Evolutionary conservation across 2,888 invertebrate species (phyloP), one percentile per base, ranked within the genome.

Genomic region (Melolontha melolontha): DNA sequence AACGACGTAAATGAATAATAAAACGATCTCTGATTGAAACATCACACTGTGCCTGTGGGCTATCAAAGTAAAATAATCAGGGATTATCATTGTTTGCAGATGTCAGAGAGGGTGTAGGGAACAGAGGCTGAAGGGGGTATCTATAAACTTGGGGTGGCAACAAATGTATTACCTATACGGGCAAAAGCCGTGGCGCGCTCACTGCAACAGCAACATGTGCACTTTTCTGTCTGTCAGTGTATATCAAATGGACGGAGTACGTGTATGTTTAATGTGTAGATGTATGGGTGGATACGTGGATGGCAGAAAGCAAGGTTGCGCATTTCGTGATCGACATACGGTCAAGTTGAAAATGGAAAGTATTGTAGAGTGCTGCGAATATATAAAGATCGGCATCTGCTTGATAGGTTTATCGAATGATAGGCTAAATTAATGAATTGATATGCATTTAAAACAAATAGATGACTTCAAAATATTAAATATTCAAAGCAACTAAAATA

Each of bases 21-120:
- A 63, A 63, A 63, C 63, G 50, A 39, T 64, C 52, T 59, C 76
- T 78, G 80, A 80, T 80, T 79, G 79, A 80, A 78, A 80, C 79
- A 78, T 80, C 77, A 78, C 75, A 77, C 77, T 75, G 78, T 73
- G 77, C 76, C 59, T 78, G 79, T 78, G 79, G 79, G 77, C 79
- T 79, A 80, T 80, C 79, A 80, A 79, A 79, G 78, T 80, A 79
- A 80, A 81, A 80, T 81, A 81, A 81, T 81, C 80, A 77, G 76
- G 80, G 81, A 81, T 81, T 81, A 82, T 80, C 80, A 82, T 82
- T 83, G 83, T 82, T 82, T 81, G 82, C 82, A 83, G 81, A 82
- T 82, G 82, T 82, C 82, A 78, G 77, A 22, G 57, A 67, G 63
- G 64, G 65, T 62, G 47, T 34, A 52, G 69, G 66, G 66, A 27